These are phyloP conservation scores for Rhincodon typus DNA, from an alignment of 2,797 vertebrate species.

Conservation along the genomic window DNA sequence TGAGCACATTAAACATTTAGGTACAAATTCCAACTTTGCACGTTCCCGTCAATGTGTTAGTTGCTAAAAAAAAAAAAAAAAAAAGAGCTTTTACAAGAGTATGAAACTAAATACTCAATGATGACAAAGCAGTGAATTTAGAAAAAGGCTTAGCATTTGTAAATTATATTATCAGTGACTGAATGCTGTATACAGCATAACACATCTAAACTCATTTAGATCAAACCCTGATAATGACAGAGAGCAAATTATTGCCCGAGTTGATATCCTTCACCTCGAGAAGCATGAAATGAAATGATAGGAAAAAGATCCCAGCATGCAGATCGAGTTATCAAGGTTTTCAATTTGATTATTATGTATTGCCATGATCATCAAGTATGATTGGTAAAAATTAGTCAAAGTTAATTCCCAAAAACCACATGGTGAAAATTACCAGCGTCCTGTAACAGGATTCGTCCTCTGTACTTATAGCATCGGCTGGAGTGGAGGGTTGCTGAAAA, in stretches of 20 bases:
- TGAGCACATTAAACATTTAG: neutral
- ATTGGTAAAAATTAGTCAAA: conserved; percentile 19
- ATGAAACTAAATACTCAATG: neutral
- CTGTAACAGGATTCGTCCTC: conserved; percentile 32
- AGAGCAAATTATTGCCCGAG: neutral
- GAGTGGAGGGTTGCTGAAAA: conserved; percentile 17
- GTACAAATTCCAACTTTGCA: neutral
- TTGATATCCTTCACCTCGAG: neutral
- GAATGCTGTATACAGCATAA: neutral
- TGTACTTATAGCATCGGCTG: conserved; percentile 3
- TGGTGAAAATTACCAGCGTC: conserved; percentile 30
- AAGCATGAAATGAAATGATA: neutral
- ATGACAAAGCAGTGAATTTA: neutral
- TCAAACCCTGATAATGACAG: neutral
- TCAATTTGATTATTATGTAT: neutral
- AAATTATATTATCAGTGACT: neutral
- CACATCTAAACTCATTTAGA: neutral
- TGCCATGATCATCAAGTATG: neutral
- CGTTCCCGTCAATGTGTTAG: neutral
- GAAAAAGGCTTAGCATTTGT: neutral
- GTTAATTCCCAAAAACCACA: conserved; percentile 4
- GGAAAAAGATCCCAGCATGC: conserved; percentile 13
- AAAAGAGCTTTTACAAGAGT: no score
- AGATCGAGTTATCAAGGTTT: conserved; percentile 20
- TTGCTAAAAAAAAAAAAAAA: neutral